Conservation (phyloP, 2,888 invertebrate species). For the Diarsia mendica region DNA sequence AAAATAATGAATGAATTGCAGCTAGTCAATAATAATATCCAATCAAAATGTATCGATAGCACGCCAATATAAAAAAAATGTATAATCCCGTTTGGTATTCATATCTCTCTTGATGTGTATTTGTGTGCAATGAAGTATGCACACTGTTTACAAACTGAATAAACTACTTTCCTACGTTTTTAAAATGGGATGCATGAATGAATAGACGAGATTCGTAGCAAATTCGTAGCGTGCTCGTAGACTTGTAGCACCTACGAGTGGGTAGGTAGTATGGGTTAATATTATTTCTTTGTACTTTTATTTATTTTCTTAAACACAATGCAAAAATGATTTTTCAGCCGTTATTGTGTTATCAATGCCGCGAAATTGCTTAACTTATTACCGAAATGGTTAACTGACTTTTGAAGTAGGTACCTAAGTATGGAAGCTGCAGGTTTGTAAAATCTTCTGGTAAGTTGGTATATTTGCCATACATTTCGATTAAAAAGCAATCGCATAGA, state of each 20-base stretch:
- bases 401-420: too few species aligned
- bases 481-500: constrained; percentile 12
- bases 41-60: too few species aligned
- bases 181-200: background rate
- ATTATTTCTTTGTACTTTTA: background rate
- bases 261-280: background rate
- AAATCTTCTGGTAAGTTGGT: background rate
- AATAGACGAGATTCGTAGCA: constrained; percentile 18
- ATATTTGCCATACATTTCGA: constrained; percentile 1
- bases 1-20: too few species aligned
- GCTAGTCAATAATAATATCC: too few species aligned
- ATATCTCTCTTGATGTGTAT: constrained; percentile 16
- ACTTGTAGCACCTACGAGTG: constrained; percentile 13
- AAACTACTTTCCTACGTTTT: constrained; percentile 20
- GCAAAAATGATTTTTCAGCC: background rate
- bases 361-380: background rate
- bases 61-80: too few species aligned
- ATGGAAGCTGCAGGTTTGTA: background rate
- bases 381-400: background rate
- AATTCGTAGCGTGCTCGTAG: constrained; percentile 32
- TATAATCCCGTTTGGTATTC: background rate
- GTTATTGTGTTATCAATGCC: background rate
- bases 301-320: background rate
- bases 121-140: constrained; percentile 22
- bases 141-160: constrained; percentile 1